A percentile compares a stretch with the other conserved stretches of the same genome.
phyloP scores from a whole-genome alignment of 2,888 invertebrate genomes.

The Plebejus argus region DNA sequence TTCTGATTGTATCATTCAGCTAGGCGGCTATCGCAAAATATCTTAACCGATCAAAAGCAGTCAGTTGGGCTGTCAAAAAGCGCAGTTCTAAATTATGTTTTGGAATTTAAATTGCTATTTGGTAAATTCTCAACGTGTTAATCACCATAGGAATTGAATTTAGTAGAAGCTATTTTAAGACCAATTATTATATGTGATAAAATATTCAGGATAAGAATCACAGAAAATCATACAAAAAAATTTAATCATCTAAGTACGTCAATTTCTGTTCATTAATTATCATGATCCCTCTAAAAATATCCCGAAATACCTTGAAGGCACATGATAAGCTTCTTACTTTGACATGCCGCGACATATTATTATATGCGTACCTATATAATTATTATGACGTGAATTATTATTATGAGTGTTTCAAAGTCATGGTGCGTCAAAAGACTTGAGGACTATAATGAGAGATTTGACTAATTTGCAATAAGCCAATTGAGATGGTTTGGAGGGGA shows the following conservation, averaged over 20 bases:
- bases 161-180: too few relatives aligned
- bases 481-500: not conserved
- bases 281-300: too few relatives aligned
- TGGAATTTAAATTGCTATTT: constrained; percentile 16
- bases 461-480: not conserved
- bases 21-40: constrained; percentile 5
- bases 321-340: not conserved
- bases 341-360: too few relatives aligned
- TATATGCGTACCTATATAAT: too few relatives aligned
- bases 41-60: constrained; percentile 22
- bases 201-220: not conserved
- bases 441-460: not conserved
- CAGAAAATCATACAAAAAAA: not conserved
- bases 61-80: constrained; percentile 25
- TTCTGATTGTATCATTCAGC: constrained; percentile 7
- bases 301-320: not conserved
- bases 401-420: too few relatives aligned
- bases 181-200: not conserved
- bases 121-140: constrained; percentile 18
- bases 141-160: not conserved
- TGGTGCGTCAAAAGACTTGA: too few relatives aligned
- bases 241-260: not conserved
- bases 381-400: too few relatives aligned
- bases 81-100: constrained; percentile 22
- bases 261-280: not conserved